Conservation (phyloP, 1,140 invertebrate genomes). For the Acromyrmex heyeri region DNA sequence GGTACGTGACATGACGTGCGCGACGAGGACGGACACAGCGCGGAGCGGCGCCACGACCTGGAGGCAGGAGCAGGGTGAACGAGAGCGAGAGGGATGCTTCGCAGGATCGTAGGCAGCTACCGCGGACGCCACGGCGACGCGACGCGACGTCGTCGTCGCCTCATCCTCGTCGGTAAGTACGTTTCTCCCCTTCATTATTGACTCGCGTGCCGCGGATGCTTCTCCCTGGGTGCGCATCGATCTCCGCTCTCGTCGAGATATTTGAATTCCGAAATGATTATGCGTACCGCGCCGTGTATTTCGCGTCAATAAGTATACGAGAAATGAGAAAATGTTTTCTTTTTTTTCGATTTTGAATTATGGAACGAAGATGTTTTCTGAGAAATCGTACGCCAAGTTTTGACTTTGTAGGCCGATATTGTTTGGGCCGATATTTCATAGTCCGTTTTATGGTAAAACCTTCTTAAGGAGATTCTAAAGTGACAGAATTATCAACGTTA, state of each 20-base stretch:
- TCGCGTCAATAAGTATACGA: too few relatives aligned
- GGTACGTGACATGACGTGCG: background rate
- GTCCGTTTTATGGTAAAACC: too few relatives aligned
- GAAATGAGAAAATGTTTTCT: background rate
- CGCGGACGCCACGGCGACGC: background rate
- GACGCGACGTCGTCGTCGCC: too few relatives aligned
- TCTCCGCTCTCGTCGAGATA: slow-evolving; percentile 12
- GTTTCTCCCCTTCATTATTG: slow-evolving; percentile 29
- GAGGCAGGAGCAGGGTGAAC: slow-evolving; percentile 12
- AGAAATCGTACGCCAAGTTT: too few relatives aligned
- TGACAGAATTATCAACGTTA: too few relatives aligned
- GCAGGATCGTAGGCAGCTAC: slow-evolving; percentile 61
- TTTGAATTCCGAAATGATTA: slow-evolving; percentile 19
- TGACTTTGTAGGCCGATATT: too few relatives aligned
- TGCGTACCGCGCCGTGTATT: background rate
- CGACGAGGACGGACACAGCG: slow-evolving; percentile 5
- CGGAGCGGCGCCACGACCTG: slow-evolving; percentile 17
- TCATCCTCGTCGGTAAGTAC: slow-evolving; percentile 31
- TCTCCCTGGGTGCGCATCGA: slow-evolving; percentile 10
- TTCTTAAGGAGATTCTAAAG: too few relatives aligned
- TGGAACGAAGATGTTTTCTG: too few relatives aligned
- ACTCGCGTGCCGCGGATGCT: slow-evolving; percentile 24
- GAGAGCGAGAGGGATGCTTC: slow-evolving; percentile 65
- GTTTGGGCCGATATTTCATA: too few relatives aligned
- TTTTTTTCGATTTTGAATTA: too few relatives aligned